Evolutionary conservation across 2,888 invertebrate species (phyloP), one percentile per base, ranked within the genome.

Genomic region (Eupithecia centaureata): DNA sequence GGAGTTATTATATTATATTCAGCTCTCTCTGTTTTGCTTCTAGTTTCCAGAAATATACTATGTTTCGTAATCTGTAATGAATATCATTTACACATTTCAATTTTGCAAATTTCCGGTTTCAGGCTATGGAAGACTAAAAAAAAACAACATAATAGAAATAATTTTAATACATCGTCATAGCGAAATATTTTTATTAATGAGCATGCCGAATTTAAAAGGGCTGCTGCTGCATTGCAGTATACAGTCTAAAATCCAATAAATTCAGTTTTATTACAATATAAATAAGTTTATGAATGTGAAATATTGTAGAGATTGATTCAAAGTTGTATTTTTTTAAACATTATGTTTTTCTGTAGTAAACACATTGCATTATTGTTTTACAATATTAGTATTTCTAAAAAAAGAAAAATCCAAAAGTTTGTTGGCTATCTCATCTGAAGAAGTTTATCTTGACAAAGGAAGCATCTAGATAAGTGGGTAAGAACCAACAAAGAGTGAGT

Each of bases 271-370:
- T 52, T 27, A 52, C 52, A 52, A 52, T 1, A 27, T 27, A 5
- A 27, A 52, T 27, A 52, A 27, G 22, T 47, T 47, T 27, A 52
- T 52, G 27, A 27, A 27, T 52, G 52, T 52, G 52, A 52, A 27
- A 52, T 27, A 27, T 27, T 27, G 25, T 52, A 15, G 13, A 52
- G 27, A 52, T 52, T 27, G 52, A 52, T 52, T 52, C 52, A 27
- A 8, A 15, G 52, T 27, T 52, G 13, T 27, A 52, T 52, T 27
- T 52, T 47, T n/a, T n/a, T n/a, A n/a, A n/a, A n/a, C n/a, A n/a
- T n/a, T n/a, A n/a, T n/a, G n/a, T n/a, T n/a, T n/a, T n/a, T n/a
- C n/a, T n/a, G n/a, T n/a, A n/a, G n/a, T n/a, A n/a, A n/a, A n/a
- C n/a, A n/a, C n/a, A n/a, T n/a, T n/a, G n/a, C n/a, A n/a, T n/a